phyloP scores from a whole-genome alignment of 2,113 vertebrate genomes.

The Tragelaphus scriptus region DNA sequence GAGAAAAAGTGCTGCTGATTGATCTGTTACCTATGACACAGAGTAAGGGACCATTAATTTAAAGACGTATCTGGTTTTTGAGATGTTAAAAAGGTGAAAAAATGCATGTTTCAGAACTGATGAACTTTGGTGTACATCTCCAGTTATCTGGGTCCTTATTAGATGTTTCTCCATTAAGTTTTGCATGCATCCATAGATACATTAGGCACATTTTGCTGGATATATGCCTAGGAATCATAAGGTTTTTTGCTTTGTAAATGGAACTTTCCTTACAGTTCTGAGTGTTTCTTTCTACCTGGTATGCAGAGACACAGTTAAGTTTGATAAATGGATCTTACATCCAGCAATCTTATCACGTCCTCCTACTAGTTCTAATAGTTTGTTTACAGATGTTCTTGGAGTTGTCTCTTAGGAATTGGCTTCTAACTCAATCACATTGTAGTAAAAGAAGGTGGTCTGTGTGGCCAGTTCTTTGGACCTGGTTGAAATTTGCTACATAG shows the following conservation, averaged over 20 bases:
- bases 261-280: not conserved
- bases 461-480: not conserved
- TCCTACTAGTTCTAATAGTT: not conserved
- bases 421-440: not conserved
- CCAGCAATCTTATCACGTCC: not conserved
- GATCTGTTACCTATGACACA: not conserved
- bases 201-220: not conserved
- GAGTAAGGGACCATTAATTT: not conserved
- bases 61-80: not conserved
- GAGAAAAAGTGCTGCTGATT: not conserved
- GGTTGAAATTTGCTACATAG: not conserved
- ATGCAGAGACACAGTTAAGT: not conserved
- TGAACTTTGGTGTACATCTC: not conserved
- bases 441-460: not conserved
- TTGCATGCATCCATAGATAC: not conserved
- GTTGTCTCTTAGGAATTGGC: not conserved
- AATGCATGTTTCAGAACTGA: not conserved
- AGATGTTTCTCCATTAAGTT: not conserved
- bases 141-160: not conserved
- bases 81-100: not conserved
- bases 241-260: not conserved
- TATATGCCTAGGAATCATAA: not conserved
- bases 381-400: not conserved
- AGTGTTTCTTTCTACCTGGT: not conserved
- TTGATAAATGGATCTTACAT: not conserved